Percentiles rank a stretch among this genome's conserved stretches.
Evolutionary conservation across 2,797 vertebrate species (phyloP).

Genomic region (Cirrhinus molitorella): DNA sequence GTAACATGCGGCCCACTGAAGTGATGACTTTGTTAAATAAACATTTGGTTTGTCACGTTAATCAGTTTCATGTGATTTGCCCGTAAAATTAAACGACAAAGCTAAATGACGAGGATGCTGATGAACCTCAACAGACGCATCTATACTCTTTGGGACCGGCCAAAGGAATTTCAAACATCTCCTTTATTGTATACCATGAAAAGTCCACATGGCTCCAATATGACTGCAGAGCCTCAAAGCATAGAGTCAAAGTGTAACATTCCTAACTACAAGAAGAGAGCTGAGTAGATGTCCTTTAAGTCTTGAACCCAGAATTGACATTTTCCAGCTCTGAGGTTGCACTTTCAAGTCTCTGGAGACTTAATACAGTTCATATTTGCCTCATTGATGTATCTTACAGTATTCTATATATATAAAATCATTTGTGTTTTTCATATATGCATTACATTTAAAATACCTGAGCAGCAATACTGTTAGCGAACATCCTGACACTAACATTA

Average conservation of each 20-base stretch:
- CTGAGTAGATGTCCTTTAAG: neutral
- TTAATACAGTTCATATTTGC: neutral
- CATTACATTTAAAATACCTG: too few relatives aligned
- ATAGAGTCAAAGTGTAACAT: conserved; percentile 25
- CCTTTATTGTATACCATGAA: conserved; percentile 59
- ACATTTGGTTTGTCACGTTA: neutral
- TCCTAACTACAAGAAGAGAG: conserved; percentile 23
- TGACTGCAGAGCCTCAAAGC: conserved; percentile 50
- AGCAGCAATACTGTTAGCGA: too few relatives aligned
- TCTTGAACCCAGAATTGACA: neutral
- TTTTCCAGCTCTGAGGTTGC: neutral
- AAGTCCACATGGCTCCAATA: conserved; percentile 59
- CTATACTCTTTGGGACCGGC: conserved; percentile 56
- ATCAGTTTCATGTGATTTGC: conserved; percentile 15
- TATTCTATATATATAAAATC: too few relatives aligned
- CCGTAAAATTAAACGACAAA: neutral
- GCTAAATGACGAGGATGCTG: neutral
- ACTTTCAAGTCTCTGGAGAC: neutral
- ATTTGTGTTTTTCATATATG: too few relatives aligned
- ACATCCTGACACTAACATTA: too few relatives aligned
- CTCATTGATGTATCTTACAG: neutral
- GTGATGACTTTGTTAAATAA: conserved; percentile 18
- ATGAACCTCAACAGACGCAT: conserved; percentile 36
- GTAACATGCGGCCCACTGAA: neutral
- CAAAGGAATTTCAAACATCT: conserved; percentile 60